These are phyloP conservation scores for Erpornis zantholeuca DNA, from an alignment of 2,113 vertebrate genomes.

Conservation along the genomic window DNA sequence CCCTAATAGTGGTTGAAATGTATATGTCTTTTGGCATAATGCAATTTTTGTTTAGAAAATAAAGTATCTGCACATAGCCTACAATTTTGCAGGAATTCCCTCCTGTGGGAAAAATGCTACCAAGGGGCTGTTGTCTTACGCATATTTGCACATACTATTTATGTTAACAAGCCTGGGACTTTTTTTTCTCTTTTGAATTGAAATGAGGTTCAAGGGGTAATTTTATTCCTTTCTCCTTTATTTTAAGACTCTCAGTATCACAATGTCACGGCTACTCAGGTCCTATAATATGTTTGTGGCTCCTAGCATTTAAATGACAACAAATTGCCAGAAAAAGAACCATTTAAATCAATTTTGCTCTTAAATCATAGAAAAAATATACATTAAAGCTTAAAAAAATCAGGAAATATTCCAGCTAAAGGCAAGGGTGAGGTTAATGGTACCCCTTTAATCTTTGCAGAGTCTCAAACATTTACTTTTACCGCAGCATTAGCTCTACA, in stretches of 20 bases:
- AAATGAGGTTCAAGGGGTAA: neutral
- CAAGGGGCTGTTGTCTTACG: slow-evolving; percentile 48
- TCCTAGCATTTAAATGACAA: neutral
- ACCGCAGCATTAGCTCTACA: neutral
- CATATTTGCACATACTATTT: slow-evolving; percentile 53
- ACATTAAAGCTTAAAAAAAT: neutral
- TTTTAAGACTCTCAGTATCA: slow-evolving; percentile 9
- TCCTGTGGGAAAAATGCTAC: slow-evolving; percentile 55
- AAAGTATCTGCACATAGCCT: slow-evolving; percentile 18
- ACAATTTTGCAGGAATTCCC: slow-evolving; percentile 50
- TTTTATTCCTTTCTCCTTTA: slow-evolving; percentile 1
- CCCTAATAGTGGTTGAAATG: slow-evolving; percentile 39
- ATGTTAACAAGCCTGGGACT: slow-evolving; percentile 41
- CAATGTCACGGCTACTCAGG: neutral
- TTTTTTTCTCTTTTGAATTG: slow-evolving; percentile 26
- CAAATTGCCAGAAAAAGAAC: neutral
- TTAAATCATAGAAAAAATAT: slow-evolving; percentile 15
- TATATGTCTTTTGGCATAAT: slow-evolving; percentile 49
- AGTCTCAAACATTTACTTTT: slow-evolving; percentile 27
- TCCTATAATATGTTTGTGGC: neutral
- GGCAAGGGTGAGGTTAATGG: slow-evolving; percentile 24
- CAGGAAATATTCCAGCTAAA: slow-evolving; percentile 42
- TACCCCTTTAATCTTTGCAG: slow-evolving; percentile 38
- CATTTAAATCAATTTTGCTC: slow-evolving; percentile 9
- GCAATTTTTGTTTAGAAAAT: slow-evolving; percentile 66